A percentile compares a stretch with the other conserved stretches of the same genome.
These are phyloP conservation scores for Alloplasta piceator DNA, from an alignment of 2,888 invertebrate genomes.

Conservation along the genomic window DNA sequence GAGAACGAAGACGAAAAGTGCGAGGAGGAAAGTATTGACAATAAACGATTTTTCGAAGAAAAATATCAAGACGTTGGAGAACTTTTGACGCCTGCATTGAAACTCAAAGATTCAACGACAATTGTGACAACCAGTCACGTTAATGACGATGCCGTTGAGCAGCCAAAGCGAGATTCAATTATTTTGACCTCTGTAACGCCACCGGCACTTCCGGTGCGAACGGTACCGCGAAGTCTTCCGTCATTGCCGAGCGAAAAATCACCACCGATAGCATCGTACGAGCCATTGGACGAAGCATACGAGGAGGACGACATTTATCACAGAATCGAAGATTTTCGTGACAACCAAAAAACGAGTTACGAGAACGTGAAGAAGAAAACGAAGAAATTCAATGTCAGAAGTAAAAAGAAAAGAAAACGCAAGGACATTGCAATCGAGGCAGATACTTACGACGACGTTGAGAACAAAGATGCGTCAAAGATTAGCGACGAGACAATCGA, in stretches of 20 bases:
- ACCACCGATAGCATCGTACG: constrained; percentile 34
- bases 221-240: constrained; percentile 73
- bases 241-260: constrained; percentile 70
- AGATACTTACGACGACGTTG: constrained; percentile 61
- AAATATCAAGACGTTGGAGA: constrained; percentile 69
- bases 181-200: constrained; percentile 46
- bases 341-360: constrained; percentile 61
- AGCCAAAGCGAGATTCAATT: constrained; percentile 28
- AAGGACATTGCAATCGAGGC: constrained; percentile 27
- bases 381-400: constrained; percentile 26
- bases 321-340: constrained; percentile 77
- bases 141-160: neutral
- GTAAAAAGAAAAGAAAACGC: constrained; percentile 34
- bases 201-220: constrained; percentile 73
- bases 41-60: constrained; percentile 56
- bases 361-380: constrained; percentile 69
- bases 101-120: constrained; percentile 3
- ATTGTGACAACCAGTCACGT: neutral
- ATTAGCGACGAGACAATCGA: neutral
- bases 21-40: constrained; percentile 28
- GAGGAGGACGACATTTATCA: constrained; percentile 80
- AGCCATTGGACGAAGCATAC: constrained; percentile 70
- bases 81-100: constrained; percentile 11
- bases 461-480: constrained; percentile 17
- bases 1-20: constrained; percentile 26